Evolutionary conservation across 2,113 vertebrate species (phyloP).

Genomic region (Dicentrarchus labrax): DNA sequence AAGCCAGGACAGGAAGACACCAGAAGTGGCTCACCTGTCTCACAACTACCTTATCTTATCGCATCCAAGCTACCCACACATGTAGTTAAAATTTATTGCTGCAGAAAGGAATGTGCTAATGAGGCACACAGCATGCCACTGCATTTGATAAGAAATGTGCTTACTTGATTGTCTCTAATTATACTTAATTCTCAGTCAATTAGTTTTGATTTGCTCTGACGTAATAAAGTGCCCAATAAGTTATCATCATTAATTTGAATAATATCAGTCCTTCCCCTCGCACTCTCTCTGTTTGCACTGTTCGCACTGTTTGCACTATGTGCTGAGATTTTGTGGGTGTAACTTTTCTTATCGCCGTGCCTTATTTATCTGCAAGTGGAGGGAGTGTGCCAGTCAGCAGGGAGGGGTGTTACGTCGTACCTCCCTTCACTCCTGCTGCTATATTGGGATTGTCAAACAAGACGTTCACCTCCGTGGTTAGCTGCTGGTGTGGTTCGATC

Average conservation of each 20-base stretch:
- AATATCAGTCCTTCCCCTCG: background rate
- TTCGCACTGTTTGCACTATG: slow-evolving; percentile 50
- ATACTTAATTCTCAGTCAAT: background rate
- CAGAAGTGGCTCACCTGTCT: slow-evolving; percentile 28
- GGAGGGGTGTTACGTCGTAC: background rate
- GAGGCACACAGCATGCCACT: background rate
- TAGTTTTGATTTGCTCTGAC: background rate
- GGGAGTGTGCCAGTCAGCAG: slow-evolving; percentile 33
- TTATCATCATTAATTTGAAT: background rate
- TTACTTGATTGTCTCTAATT: slow-evolving; percentile 7
- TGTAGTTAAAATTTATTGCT: background rate
- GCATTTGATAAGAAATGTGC: background rate
- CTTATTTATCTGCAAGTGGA: slow-evolving; percentile 43
- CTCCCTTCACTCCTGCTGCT: slow-evolving; percentile 34
- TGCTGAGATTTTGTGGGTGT: slow-evolving; percentile 39
- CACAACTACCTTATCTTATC: background rate
- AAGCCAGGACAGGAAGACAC: background rate
- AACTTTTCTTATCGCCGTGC: slow-evolving; percentile 47
- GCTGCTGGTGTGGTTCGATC: background rate
- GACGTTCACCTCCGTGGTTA: background rate
- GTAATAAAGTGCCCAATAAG: background rate
- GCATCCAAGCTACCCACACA: slow-evolving; percentile 7
- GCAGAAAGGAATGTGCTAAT: background rate
- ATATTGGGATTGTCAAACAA: slow-evolving; percentile 36
- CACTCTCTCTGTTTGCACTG: background rate